Conservation (phyloP, 2,888 invertebrate genomes). For the Therioaphis trifolii region DNA sequence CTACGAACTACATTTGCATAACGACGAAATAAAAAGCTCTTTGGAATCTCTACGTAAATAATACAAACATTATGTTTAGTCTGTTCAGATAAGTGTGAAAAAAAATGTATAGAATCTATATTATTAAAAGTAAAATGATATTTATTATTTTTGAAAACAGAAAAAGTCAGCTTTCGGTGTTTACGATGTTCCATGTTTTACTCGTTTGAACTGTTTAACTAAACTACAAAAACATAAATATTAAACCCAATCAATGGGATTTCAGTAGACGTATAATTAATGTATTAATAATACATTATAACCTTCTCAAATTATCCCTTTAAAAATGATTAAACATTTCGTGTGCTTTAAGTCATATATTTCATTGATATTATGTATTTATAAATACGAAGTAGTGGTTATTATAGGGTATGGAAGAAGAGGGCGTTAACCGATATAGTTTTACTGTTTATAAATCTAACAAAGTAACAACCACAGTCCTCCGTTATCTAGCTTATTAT, state of each 20-base stretch:
- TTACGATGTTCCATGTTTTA: no score
- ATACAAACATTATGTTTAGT: no score
- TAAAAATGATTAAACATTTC: slow-evolving; percentile 9
- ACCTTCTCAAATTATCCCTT: slow-evolving; percentile 22
- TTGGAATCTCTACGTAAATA: no score
- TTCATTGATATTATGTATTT: slow-evolving; percentile 14
- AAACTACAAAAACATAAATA: no score
- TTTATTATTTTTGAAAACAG: no score
- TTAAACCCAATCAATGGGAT: slow-evolving; percentile 1
- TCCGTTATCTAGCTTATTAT: background rate
- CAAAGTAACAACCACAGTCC: slow-evolving; percentile 36
- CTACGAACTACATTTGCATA: no score
- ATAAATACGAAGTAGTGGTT: slow-evolving; percentile 20
- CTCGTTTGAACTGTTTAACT: no score
- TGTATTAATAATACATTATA: background rate
- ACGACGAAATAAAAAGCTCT: no score
- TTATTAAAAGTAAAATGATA: no score
- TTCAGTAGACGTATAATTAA: slow-evolving; percentile 20
- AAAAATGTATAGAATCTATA: no score
- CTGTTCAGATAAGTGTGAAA: no score
- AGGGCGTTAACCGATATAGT: slow-evolving; percentile 37
- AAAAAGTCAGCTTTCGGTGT: no score
- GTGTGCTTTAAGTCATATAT: background rate
- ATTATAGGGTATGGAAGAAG: slow-evolving; percentile 13
- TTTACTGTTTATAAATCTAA: slow-evolving; percentile 34